Conservation (phyloP, 2,113 vertebrate species). For the Chroicocephalus ridibundus region DNA sequence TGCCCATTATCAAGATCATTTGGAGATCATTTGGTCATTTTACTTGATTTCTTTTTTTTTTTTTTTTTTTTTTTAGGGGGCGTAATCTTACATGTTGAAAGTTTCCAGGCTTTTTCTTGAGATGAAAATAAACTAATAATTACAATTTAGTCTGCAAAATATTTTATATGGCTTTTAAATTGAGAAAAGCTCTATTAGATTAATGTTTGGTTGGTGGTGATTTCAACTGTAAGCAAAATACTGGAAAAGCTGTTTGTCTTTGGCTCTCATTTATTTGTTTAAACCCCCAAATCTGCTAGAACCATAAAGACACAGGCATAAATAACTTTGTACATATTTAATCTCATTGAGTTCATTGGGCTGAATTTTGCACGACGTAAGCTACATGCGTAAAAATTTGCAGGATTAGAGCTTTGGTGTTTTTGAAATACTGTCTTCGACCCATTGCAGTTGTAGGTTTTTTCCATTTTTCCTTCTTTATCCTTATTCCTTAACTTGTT, state of each 20-base stretch:
- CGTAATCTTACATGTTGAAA: not conserved
- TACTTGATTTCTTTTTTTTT: not conserved
- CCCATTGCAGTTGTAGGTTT: not conserved
- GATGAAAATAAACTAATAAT: not conserved
- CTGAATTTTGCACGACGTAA: not conserved
- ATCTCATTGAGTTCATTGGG: not conserved
- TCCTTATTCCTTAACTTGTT: not conserved
- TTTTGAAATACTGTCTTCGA: not conserved
- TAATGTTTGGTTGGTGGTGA: not conserved
- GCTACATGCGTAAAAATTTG: not conserved
- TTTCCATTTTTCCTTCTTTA: not conserved
- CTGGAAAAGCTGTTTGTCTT: not conserved
- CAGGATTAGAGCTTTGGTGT: not conserved
- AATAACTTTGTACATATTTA: not conserved
- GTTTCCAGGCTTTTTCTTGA: not conserved
- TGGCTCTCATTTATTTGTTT: not conserved
- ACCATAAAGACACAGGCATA: not conserved
- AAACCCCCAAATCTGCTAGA: not conserved
- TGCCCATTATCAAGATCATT: not conserved
- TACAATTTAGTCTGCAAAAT: not conserved
- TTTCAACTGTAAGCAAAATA: not conserved
- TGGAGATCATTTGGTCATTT: not conserved
- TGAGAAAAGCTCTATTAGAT: not conserved
- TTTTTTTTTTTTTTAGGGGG: too few species aligned
- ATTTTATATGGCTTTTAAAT: not conserved